Conservation (phyloP, 1,140 invertebrate species). For the Acromyrmex heyeri region DNA sequence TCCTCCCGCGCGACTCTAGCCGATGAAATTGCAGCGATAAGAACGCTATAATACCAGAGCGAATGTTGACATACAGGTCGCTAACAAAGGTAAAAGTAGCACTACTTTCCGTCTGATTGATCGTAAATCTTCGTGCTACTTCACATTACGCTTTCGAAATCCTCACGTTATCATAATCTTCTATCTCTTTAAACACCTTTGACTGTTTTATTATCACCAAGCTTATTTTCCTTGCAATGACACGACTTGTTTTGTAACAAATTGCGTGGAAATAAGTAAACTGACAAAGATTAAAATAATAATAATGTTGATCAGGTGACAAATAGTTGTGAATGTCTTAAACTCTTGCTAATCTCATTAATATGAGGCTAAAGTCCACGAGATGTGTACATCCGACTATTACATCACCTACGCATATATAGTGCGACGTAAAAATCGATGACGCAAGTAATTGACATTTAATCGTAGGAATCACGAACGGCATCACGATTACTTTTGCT, state of each 20-base stretch:
- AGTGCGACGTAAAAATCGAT: neutral
- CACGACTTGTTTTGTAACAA: too few species aligned
- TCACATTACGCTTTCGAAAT: neutral
- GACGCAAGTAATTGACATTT: neutral
- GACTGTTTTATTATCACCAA: neutral
- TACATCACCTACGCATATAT: neutral
- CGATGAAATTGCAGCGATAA: neutral
- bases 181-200: neutral
- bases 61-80: constrained; percentile 18
- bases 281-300: neutral
- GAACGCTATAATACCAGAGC: neutral
- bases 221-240: too few species aligned
- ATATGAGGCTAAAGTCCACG: constrained; percentile 6
- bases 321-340: neutral
- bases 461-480: neutral
- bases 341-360: constrained; percentile 11
- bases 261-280: constrained; percentile 9
- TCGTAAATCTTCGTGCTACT: neutral
- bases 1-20: neutral
- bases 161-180: neutral
- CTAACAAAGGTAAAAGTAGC: constrained; percentile 48
- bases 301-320: constrained; percentile 17
- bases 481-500: neutral
- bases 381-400: neutral
- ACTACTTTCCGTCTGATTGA: constrained; percentile 21